phyloP scores from a whole-genome alignment of 1,140 invertebrate genomes.

The Drosophila lacertosa region DNA sequence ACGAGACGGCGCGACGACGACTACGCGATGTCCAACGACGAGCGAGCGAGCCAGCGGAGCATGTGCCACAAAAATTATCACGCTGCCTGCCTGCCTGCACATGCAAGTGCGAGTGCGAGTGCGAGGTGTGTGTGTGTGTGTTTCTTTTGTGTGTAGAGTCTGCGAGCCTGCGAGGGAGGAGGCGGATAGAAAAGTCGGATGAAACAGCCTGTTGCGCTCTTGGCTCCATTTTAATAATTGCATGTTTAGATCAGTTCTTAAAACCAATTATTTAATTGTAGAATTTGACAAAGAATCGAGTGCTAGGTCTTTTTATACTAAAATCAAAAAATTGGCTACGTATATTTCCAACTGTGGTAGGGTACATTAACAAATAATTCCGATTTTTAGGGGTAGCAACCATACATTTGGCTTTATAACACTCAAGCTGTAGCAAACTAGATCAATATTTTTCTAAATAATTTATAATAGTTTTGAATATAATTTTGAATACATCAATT shows the following conservation, averaged over 20 bases:
- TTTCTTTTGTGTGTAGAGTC: background rate
- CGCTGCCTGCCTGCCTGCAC: constrained; percentile 25
- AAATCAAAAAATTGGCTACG: no score
- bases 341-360: no score
- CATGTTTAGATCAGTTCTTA: background rate
- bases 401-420: no score
- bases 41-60: constrained; percentile 36
- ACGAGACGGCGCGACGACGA: constrained; percentile 28
- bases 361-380: no score
- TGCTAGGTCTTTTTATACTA: no score
- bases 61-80: constrained; percentile 58
- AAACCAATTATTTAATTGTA: background rate
- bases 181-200: background rate
- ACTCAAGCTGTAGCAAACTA: no score
- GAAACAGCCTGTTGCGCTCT: constrained; percentile 6
- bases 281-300: no score
- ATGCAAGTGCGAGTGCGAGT: constrained; percentile 11
- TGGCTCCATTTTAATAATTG: no score
- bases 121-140: constrained; percentile 8
- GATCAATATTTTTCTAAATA: no score
- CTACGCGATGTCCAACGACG: constrained; percentile 39
- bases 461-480: no score
- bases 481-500: no score
- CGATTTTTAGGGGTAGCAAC: no score
- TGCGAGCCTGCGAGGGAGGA: background rate